These are phyloP conservation scores for Rhinoderma darwinii DNA, from an alignment of 2,113 vertebrate genomes.

Conservation along the genomic window DNA sequence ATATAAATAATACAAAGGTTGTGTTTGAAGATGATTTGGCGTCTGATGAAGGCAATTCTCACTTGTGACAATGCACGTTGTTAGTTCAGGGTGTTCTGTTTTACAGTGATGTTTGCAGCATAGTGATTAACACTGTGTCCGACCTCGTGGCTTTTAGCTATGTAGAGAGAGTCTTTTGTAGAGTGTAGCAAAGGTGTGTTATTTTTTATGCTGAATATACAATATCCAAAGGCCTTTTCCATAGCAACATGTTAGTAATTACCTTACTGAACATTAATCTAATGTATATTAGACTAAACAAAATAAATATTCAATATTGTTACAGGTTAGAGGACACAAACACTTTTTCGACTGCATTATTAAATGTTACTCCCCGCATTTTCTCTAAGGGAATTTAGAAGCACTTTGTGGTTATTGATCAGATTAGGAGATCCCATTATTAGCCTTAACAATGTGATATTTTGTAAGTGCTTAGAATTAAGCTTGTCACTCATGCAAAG, in stretches of 20 bases:
- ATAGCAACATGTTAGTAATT: not conserved
- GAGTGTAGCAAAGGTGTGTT: not conserved
- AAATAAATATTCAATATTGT: constrained; percentile 14
- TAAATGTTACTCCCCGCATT: not conserved
- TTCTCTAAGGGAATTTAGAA: constrained; percentile 8
- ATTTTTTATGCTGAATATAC: not conserved
- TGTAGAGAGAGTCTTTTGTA: not conserved
- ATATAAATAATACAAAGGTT: constrained; percentile 41
- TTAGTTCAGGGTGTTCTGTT: constrained; percentile 38
- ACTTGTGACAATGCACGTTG: constrained; percentile 14
- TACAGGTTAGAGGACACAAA: constrained; percentile 7
- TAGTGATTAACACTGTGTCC: constrained; percentile 26
- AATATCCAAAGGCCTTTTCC: not conserved
- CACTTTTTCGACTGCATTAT: not conserved
- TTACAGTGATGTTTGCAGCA: constrained; percentile 24
- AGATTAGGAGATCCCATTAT: not conserved
- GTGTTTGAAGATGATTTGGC: constrained; percentile 33
- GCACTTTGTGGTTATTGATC: constrained; percentile 14
- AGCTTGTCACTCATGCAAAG: not conserved
- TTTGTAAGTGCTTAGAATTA: not conserved
- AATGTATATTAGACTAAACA: not conserved
- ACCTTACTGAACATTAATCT: constrained; percentile 2
- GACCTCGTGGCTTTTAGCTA: not conserved
- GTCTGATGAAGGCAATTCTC: constrained; percentile 24
- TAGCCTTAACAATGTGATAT: not conserved